Base-by-base conservation (phyloP, 2,113 vertebrate genomes). In the Peucedramus taeniatus region DNA sequence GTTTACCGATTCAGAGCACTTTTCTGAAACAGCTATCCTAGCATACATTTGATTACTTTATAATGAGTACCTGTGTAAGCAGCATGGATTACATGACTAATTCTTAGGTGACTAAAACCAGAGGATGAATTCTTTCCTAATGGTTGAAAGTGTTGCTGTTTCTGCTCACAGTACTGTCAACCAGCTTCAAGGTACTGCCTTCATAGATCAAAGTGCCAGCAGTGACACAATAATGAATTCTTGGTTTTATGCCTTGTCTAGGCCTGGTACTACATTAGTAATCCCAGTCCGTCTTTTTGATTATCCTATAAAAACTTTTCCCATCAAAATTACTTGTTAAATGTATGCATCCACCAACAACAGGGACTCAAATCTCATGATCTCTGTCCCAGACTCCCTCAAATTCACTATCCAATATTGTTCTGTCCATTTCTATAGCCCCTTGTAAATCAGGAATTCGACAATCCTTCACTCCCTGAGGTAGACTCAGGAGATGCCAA, bases 321-420 rank as follows among this genome's bases (percentile, higher is more conserved):
- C 21, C 13, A 18, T 56, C 12, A 86, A 60, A 83, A 47, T 17
- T 68, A 9, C 16, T 6, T 50, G 3, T 54, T 71, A 72, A 80
- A 72, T 47, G 3, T 54, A 27, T n/a, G 45, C 3, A 76, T 64
- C 27, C 26, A 39, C 21, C 9, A 63, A 22, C 3, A 78, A 17
- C 0, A 0, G 1, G 6, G 11, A 50, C 18, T 23, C 12, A 9
- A 82, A 59, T 54, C 23, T 42, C 40, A 40, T n/a, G 1, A 53
- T 50, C 37, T 61, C 28, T 35, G 9, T 37, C 26, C 14, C 6
- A 57, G 22, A 28, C 7, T 45, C 22, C 24, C 10, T 49, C 51
- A 71, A 82, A 86, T 61, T 66, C 9, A 8, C 44, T 51, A 27
- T 19, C 42, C 14, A 66, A 31, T 61, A 17, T 28, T 66, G 19